phyloP scores from a whole-genome alignment of 2,113 vertebrate species.

The Sylvilagus bachmani region DNA sequence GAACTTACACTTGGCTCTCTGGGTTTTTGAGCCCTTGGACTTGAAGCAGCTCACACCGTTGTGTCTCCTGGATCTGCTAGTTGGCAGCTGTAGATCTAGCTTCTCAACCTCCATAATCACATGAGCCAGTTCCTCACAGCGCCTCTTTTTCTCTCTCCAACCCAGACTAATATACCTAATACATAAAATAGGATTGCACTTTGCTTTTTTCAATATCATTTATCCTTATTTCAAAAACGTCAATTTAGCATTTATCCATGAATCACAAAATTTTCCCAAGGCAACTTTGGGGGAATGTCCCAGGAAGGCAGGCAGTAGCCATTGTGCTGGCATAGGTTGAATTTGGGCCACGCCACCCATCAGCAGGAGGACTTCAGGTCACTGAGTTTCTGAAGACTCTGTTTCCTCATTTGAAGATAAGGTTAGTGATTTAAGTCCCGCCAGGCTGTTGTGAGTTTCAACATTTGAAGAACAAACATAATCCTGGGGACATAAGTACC shows the following conservation, averaged over 20 bases:
- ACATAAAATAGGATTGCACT: neutral
- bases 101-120: neutral
- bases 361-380: neutral
- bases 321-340: neutral
- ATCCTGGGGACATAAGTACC: neutral
- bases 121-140: neutral
- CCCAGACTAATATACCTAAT: neutral
- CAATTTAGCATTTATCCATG: neutral
- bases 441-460: neutral
- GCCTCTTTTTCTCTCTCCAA: neutral
- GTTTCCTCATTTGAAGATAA: slow-evolving; percentile 25
- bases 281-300: neutral
- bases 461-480: neutral
- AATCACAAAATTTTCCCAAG: neutral
- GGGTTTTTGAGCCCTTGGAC: neutral
- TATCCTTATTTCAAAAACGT: slow-evolving; percentile 32
- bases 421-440: neutral
- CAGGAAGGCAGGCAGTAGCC: neutral
- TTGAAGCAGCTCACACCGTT: neutral
- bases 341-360: neutral
- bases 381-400: neutral
- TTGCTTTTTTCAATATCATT: neutral
- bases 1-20: neutral
- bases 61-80: neutral
- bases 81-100: neutral